phyloP scores from a whole-genome alignment of 2,113 vertebrate genomes.

The Danionella cerebrum region DNA sequence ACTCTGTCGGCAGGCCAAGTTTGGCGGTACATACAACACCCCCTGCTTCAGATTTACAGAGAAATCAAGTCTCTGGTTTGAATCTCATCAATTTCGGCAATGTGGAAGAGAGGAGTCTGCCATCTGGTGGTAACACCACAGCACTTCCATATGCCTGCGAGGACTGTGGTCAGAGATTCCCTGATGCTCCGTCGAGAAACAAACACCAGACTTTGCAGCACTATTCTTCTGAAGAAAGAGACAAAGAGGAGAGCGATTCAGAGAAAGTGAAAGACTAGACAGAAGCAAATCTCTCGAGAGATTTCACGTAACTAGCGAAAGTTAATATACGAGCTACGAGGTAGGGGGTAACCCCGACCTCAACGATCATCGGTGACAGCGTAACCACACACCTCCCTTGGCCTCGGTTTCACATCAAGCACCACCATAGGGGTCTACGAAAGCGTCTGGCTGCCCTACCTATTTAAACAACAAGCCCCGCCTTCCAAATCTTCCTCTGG shows the following conservation, averaged over 20 bases:
- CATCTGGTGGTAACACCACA: constrained; percentile 8
- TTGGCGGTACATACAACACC: background rate
- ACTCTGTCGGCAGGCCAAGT: constrained; percentile 29
- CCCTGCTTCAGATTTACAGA: background rate
- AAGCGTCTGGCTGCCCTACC: no score
- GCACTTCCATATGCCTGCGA: constrained; percentile 60
- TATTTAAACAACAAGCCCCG: no score
- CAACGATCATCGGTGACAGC: no score
- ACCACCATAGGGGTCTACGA: no score
- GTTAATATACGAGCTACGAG: no score
- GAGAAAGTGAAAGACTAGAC: constrained; percentile 5
- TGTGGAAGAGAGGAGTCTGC: background rate
- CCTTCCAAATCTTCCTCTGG: no score
- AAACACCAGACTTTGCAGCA: constrained; percentile 63
- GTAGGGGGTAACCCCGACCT: no score
- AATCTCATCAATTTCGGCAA: background rate
- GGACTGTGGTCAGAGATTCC: constrained; percentile 66
- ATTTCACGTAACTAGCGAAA: no score
- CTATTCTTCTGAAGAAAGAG: constrained; percentile 48
- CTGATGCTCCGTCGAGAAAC: constrained; percentile 65
- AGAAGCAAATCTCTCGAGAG: background rate
- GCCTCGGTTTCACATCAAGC: no score
- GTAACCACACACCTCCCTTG: no score
- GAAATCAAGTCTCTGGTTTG: background rate
- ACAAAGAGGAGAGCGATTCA: constrained; percentile 21